Evolutionary conservation across 2,888 invertebrate species (phyloP), one percentile per base, ranked within the genome.

Genomic region (Papilio demoleus): DNA sequence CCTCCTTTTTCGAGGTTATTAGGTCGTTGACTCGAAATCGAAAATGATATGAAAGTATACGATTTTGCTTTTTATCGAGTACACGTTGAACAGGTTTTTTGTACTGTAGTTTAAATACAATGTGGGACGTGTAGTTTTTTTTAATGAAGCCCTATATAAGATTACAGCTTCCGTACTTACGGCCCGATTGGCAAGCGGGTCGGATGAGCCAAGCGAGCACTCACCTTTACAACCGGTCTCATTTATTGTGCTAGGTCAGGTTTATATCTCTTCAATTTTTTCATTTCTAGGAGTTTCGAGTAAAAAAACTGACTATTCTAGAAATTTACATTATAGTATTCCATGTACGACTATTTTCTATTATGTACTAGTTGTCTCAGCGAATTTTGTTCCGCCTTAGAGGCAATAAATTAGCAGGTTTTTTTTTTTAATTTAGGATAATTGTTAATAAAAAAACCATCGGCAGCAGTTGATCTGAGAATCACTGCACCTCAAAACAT

Each of bases 111-210:
- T 47, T 22, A 27, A n/a, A n/a, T 11, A 31, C 4, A 56, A 56
- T n/a, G 31, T n/a, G 53, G 53, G 31, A 31, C 53, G 17, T 31
- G 53, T 56, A 24, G n/a, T 56, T 47, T 42, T n/a, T n/a, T 50
- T 56, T 31, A 50, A 31, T 56, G 53, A 56, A 56, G 53, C 53
- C 53, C 53, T 56, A 56, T 53, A 53, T 56, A 56, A 56, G 53
- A 56, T 56, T 56, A 56, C 53, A 56, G 40, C 22, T 42, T 65
- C 45, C 34, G 40, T 65, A 58, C 34, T 62, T 38, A 36, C 34
- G 63, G 62, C 36, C 56, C 24, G 53, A 27, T 67, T 67, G 56
- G 61, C 24, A 67, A 34, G 34, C 56, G 31, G 40, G 56, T 45
- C 61, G 42, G 42, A 56, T 61, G 56, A 34, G 56, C 24, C 61